phyloP scores from a whole-genome alignment of 2,797 vertebrate species.

The Crenichthys baileyi region DNA sequence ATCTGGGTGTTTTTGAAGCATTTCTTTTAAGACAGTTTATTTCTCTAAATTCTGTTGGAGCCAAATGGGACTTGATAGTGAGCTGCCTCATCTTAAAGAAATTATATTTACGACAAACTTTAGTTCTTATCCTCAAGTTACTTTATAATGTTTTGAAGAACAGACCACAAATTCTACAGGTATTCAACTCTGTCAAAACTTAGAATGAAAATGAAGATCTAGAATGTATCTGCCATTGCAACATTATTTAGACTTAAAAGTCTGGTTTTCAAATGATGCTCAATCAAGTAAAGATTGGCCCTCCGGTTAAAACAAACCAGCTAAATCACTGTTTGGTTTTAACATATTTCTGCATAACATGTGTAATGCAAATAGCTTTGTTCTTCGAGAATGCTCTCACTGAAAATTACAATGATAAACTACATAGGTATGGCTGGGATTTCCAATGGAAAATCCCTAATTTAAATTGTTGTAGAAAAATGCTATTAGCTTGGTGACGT shows the following conservation, averaged over 20 bases:
- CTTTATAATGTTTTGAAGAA: neutral
- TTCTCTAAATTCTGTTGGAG: conserved; percentile 20
- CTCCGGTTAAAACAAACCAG: neutral
- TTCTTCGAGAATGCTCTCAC: neutral
- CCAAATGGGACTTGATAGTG: conserved; percentile 20
- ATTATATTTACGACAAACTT: conserved; percentile 5
- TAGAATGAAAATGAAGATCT: neutral
- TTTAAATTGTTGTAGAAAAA: neutral
- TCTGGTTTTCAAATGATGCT: neutral
- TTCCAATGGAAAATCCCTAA: neutral
- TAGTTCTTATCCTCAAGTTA: neutral
- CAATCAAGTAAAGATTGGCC: neutral
- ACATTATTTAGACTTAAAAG: neutral
- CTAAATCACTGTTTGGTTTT: neutral
- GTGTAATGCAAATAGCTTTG: neutral
- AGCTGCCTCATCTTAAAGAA: conserved; percentile 13
- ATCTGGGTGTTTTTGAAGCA: neutral
- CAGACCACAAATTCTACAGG: neutral
- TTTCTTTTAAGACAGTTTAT: conserved; percentile 23
- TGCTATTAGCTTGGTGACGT: neutral
- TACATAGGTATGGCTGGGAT: neutral
- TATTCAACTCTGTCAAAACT: neutral
- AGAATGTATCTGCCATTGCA: neutral
- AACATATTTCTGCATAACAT: neutral
- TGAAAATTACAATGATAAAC: neutral